phyloP scores from a whole-genome alignment of 2,888 invertebrate genomes.

The Dione vanillae region DNA sequence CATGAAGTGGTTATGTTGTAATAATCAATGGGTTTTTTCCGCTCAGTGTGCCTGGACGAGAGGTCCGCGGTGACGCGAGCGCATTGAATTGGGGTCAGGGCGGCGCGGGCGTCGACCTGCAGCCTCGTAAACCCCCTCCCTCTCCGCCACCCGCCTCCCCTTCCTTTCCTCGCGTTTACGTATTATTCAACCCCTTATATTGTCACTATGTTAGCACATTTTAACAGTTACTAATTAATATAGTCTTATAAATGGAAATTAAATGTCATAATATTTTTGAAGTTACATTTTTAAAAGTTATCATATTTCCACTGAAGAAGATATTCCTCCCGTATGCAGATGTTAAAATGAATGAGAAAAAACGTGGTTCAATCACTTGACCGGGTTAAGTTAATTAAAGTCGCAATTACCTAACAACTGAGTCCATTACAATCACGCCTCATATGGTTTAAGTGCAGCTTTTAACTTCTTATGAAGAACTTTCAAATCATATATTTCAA shows the following conservation, averaged over 20 bases:
- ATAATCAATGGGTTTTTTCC: constrained; percentile 65
- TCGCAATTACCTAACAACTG: constrained; percentile 41
- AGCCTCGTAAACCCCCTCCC: constrained; percentile 61
- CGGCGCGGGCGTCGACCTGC: constrained; percentile 82
- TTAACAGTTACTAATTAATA: too few species aligned
- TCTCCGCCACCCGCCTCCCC: constrained; percentile 53
- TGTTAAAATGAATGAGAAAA: constrained; percentile 30
- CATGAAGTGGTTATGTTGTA: constrained; percentile 44
- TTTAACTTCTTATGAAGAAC: constrained; percentile 1
- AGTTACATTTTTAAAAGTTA: too few species aligned
- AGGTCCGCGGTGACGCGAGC: constrained; percentile 82
- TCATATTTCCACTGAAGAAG: not conserved
- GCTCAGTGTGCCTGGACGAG: constrained; percentile 78
- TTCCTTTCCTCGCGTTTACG: constrained; percentile 52
- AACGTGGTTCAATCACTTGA: constrained; percentile 41
- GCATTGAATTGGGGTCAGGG: constrained; percentile 81
- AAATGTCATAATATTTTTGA: too few species aligned
- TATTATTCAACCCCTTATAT: constrained; percentile 23
- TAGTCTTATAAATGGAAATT: too few species aligned
- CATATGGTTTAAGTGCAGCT: constrained; percentile 15
- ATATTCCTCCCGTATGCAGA: not conserved
- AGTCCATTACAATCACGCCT: constrained; percentile 35
- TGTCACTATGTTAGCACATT: constrained; percentile 46
- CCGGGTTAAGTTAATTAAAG: constrained; percentile 45
- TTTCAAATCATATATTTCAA: not conserved